These are phyloP conservation scores for Colistium nudipinnis DNA, from an alignment of 2,113 vertebrate genomes.

Conservation along the genomic window DNA sequence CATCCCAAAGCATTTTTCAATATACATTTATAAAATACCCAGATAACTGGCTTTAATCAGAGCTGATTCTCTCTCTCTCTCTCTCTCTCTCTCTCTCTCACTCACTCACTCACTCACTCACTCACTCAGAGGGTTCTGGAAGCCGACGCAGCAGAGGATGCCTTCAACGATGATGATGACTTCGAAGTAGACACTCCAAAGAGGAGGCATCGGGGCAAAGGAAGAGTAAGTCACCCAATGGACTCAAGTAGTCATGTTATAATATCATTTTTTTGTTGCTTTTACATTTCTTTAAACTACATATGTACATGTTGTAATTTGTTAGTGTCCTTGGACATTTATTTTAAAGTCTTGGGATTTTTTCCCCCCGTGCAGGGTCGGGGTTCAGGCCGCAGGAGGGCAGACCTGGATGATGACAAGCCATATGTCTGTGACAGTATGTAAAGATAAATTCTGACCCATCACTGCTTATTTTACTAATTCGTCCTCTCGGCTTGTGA, in stretches of 20 bases:
- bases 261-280: neutral
- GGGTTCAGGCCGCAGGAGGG: slow-evolving; percentile 90
- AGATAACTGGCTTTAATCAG: neutral
- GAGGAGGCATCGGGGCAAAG: slow-evolving; percentile 94
- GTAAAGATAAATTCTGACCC: slow-evolving; percentile 62
- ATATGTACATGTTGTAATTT: neutral
- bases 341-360: no score
- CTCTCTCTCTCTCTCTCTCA: slow-evolving; percentile 12
- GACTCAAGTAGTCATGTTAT: neutral
- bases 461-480: neutral
- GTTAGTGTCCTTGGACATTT: neutral
- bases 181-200: slow-evolving; percentile 96
- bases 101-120: neutral
- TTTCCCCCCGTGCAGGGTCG: slow-evolving; percentile 87
- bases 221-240: slow-evolving; percentile 85
- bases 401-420: slow-evolving; percentile 93
- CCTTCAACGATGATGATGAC: slow-evolving; percentile 94
- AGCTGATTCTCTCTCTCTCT: neutral
- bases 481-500: neutral
- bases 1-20: no score
- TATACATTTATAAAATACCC: no score
- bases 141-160: slow-evolving; percentile 96
- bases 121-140: slow-evolving; percentile 91
- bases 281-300: neutral
- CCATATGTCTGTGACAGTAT: slow-evolving; percentile 99